Percentiles rank a stretch among this genome's conserved stretches.
phyloP scores from a whole-genome alignment of 2,797 vertebrate genomes.

The Bradypodion pumilum region DNA sequence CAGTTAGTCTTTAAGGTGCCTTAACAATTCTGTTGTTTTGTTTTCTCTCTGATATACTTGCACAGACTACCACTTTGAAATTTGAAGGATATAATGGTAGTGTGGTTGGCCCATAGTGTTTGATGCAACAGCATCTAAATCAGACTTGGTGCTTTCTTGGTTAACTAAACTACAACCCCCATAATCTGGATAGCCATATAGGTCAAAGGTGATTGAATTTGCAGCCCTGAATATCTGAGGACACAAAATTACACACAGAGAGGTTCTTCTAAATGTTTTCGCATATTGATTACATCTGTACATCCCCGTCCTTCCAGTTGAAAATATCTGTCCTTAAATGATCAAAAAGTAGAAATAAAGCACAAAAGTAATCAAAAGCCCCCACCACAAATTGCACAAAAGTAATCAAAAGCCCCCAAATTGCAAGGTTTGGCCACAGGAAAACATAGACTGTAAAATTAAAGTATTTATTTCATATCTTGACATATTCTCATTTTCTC shows the following conservation, averaged over 20 bases:
- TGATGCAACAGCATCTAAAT: background rate
- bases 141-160: background rate
- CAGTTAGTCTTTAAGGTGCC: too few species aligned
- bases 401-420: background rate
- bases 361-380: background rate
- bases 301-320: background rate
- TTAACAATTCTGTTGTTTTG: too few species aligned
- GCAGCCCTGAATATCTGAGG: background rate
- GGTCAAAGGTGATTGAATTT: background rate
- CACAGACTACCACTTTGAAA: too few species aligned
- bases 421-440: background rate
- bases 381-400: background rate
- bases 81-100: background rate
- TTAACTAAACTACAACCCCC: background rate
- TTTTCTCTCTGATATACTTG: too few species aligned
- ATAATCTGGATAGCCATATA: background rate
- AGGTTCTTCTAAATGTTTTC: background rate
- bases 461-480: background rate
- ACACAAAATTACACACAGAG: background rate
- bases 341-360: background rate
- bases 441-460: background rate
- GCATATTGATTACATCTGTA: background rate
- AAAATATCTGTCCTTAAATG: background rate
- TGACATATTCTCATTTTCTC: background rate
- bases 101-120: background rate